A percentile compares a stretch with the other conserved stretches of the same genome.
These are phyloP conservation scores for Falcunculus frontatus DNA, from an alignment of 2,113 vertebrate genomes.

Conservation along the genomic window DNA sequence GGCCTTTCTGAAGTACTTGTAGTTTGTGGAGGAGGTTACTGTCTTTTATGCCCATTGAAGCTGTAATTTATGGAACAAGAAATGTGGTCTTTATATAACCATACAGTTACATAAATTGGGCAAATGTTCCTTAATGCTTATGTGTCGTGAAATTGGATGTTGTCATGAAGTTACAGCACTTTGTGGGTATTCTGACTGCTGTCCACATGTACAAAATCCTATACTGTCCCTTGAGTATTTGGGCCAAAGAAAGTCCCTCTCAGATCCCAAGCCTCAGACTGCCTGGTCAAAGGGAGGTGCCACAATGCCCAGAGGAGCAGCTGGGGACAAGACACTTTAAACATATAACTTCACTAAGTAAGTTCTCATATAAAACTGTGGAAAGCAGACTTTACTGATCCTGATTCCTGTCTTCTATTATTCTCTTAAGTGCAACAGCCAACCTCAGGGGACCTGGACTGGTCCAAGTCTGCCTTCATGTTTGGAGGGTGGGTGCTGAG, in stretches of 20 bases:
- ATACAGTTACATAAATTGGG: not conserved
- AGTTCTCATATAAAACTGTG: not conserved
- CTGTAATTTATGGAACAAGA: not conserved
- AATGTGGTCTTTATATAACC: not conserved
- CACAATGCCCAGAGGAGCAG: not conserved
- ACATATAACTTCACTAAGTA: not conserved
- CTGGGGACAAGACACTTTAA: not conserved
- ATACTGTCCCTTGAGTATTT: not conserved
- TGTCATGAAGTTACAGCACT: not conserved
- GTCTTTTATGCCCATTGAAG: not conserved
- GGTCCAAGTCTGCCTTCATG: not conserved
- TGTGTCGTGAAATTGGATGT: not conserved
- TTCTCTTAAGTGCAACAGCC: not conserved
- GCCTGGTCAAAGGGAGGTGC: not conserved
- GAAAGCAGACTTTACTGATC: not conserved
- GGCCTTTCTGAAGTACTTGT: not conserved
- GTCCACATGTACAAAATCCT: not conserved
- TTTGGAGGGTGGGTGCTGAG: not conserved
- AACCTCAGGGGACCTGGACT: rapidly evolving
- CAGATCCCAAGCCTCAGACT: not conserved
- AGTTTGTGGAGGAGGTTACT: not conserved
- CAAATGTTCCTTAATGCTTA: not conserved
- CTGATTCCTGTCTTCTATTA: not conserved
- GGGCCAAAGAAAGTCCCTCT: not conserved
- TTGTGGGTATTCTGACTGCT: not conserved